phyloP scores from a whole-genome alignment of 1,140 invertebrate genomes.

The Bombus cullumanus region DNA sequence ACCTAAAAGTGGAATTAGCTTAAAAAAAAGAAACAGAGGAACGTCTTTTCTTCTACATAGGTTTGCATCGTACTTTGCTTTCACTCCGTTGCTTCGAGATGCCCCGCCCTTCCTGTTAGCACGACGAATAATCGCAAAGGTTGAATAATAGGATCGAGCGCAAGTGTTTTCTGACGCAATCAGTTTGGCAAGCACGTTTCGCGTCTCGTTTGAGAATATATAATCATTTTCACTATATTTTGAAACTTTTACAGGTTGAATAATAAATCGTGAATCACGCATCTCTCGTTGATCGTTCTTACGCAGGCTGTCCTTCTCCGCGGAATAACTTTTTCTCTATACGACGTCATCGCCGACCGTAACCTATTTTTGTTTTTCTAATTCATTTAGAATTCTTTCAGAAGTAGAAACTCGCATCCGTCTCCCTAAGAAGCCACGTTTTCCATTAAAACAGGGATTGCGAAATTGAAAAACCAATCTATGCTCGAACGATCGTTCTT shows the following conservation, averaged over 20 bases:
- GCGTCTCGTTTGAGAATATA: not conserved
- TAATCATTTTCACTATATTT: not conserved
- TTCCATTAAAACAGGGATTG: not conserved
- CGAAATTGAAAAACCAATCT: not conserved
- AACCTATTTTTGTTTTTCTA: not conserved
- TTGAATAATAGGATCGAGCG: slow-evolving; percentile 30
- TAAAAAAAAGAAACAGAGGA: not conserved
- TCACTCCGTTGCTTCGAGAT: slow-evolving; percentile 8
- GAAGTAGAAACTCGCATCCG: not conserved
- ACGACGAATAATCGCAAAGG: not conserved
- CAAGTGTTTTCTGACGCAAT: slow-evolving; percentile 28
- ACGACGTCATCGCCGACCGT: too few species aligned
- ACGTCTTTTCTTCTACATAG: too few species aligned
- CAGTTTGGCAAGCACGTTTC: not conserved
- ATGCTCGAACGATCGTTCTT: not conserved
- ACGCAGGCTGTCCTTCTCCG: too few species aligned
- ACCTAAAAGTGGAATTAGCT: too few species aligned
- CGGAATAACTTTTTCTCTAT: not conserved
- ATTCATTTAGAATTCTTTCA: not conserved
- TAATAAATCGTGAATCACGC: not conserved
- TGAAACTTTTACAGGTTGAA: not conserved
- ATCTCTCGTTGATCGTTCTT: too few species aligned
- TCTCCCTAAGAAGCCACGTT: not conserved
- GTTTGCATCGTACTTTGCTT: slow-evolving; percentile 19
- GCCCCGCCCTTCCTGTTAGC: slow-evolving; percentile 20